Percentiles rank a stretch among this genome's conserved stretches.
Conservation (phyloP, 2,113 vertebrate species). For the Lonchura striata region DNA sequence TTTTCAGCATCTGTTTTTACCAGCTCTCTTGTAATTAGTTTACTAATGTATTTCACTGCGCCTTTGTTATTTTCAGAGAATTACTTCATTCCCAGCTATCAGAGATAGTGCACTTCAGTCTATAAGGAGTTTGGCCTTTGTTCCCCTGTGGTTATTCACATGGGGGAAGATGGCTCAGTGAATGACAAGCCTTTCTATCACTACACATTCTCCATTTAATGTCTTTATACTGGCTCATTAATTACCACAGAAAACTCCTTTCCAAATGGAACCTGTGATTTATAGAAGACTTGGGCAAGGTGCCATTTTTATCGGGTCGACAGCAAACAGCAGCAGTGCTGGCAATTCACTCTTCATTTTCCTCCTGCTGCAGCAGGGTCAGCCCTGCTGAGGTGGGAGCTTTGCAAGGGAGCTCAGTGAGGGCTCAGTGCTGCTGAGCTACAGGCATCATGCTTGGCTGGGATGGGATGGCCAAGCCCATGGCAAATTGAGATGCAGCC, state of each 20-base stretch:
- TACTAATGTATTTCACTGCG: slow-evolving; percentile 46
- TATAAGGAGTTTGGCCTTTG: slow-evolving; percentile 66
- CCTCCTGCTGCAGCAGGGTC: not conserved
- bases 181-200: slow-evolving; percentile 65
- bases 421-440: not conserved
- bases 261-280: slow-evolving; percentile 60
- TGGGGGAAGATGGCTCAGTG: slow-evolving; percentile 61
- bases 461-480: not conserved
- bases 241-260: slow-evolving; percentile 66
- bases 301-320: slow-evolving; percentile 18
- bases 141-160: slow-evolving; percentile 50
- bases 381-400: not conserved
- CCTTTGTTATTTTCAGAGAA: slow-evolving; percentile 62
- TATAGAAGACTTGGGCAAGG: slow-evolving; percentile 54
- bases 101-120: slow-evolving; percentile 56
- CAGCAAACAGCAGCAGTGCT: not conserved
- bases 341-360: not conserved
- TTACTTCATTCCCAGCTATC: slow-evolving; percentile 58
- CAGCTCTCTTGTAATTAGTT: slow-evolving; percentile 61
- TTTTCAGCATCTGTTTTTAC: slow-evolving; percentile 57
- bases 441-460: fast-evolving
- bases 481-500: not conserved
- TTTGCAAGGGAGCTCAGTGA: not conserved
- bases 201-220: slow-evolving; percentile 48
- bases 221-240: slow-evolving; percentile 72